A percentile compares a stretch with the other conserved stretches of the same genome.
phyloP scores from a whole-genome alignment of 2,113 vertebrate genomes.

The Engystomops pustulosus region DNA sequence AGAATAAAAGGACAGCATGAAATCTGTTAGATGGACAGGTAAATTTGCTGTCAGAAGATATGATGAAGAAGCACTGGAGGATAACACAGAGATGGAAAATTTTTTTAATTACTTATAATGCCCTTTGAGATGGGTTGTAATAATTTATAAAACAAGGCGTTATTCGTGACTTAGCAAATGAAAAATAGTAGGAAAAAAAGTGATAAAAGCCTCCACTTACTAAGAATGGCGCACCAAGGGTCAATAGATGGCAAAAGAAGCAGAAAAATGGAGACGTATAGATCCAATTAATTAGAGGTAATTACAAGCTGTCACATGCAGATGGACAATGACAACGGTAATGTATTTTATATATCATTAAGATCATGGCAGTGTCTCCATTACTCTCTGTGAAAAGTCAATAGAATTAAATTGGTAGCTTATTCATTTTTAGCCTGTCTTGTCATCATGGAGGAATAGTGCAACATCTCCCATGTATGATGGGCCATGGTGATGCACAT shows the following conservation, averaged over 20 bases:
- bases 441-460: not conserved
- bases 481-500: not conserved
- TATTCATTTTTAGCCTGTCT: not conserved
- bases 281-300: conserved; percentile 32
- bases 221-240: conserved; percentile 10
- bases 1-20: conserved; percentile 43
- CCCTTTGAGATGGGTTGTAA: conserved; percentile 39
- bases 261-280: conserved; percentile 5
- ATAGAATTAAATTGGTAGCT: not conserved
- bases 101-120: conserved; percentile 56
- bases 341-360: conserved; percentile 21
- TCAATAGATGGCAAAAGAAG: not conserved
- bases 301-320: conserved; percentile 11
- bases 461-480: not conserved
- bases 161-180: conserved; percentile 44
- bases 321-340: not conserved
- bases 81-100: conserved; percentile 17
- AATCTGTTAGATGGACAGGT: conserved; percentile 48
- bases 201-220: conserved; percentile 1
- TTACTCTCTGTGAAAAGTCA: not conserved
- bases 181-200: conserved; percentile 29
- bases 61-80: conserved; percentile 42
- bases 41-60: conserved; percentile 39
- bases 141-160: conserved; percentile 39
- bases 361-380: not conserved